Evolutionary conservation across 2,113 vertebrate genomes (phyloP), one percentile per base, ranked within the genome.

Genomic region (Epinephelus lanceolatus): DNA sequence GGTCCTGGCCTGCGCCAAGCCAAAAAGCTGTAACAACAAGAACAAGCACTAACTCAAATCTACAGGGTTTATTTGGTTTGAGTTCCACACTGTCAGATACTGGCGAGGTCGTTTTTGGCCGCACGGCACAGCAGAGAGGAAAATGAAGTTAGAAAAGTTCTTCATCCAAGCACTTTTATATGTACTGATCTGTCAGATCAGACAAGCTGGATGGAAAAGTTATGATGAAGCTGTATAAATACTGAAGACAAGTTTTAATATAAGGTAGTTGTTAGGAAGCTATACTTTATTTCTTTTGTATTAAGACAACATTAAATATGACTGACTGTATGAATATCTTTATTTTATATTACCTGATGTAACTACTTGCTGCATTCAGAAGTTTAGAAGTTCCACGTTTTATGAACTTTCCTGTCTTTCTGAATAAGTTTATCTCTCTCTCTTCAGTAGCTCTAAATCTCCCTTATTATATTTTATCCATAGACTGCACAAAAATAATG

Each of bases 11-110:
- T 69, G 71, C 7, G 84, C 87, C 87, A 87, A 89, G 76, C 76
- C 72, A 71, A 84, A 91, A 93, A 92, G 86, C 90, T 93, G 92
- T 89, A 92, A 93, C 81, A 93, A 93, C 91, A 92, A 88, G 88
- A 80, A 82, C 78, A 81, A 84, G 86, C 83, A 91, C 83, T 84
- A 88, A 91, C 79, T 92, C 88, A 91, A 71, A 89, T 78, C 84
- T 84, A 55, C 84, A 72, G 71, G 84, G 79, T 91, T 92, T 92
- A 91, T 92, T 92, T 91, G 83, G 86, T 88, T 90, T 88, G 77
- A 92, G 81, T 76, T 85, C 86, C 77, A 86, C 84, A 80, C 82
- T 87, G 88, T 92, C 86, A 91, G 76, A 63, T 72, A 76, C 71
- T 90, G 86, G 91, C 87, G 14, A 80, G 60, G 77, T 72, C 11